Base-by-base conservation (phyloP, 2,113 vertebrate species). In the Antennarius striatus region DNA sequence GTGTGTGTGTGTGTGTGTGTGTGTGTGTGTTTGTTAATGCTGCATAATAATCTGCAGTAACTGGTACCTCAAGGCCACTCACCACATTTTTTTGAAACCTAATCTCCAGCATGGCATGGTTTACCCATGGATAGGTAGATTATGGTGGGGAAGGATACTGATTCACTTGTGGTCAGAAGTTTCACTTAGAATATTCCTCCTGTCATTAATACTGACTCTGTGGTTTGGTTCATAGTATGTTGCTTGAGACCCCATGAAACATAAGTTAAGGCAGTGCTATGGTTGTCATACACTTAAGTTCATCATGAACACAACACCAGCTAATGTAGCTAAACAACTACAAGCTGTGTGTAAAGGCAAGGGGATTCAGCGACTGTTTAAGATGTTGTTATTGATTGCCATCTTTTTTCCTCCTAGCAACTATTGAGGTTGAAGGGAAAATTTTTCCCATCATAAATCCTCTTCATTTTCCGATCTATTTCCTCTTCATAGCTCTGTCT, bases 371-470 rank as follows among this genome's bases (percentile, higher is more conserved):
- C 43, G 54, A 32, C 70, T 68, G 58, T 84, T 84, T 87, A 81
- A 88, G 86, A 82, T 90, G 86, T 87, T 79, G 84, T 76, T 92
- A 90, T 90, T 89, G 89, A 91, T 91, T 52, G 51, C 67, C 71
- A 70, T 85, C 70, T 63, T 28, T 86, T 88, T 85, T 82, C 71
- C 71, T 90, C 69, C 83, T 77, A 81, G 79, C 82, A 88, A 90
- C 86, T 91, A 89, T 89, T 85, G 80, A 72, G 84, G 85, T 82
- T 88, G 88, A 91, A 90, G 79, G 82, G 75, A 59, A 72, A 84
- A 16, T 2, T 16, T 76, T 59, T 79, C 59, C 73, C 47, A 58
- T 68, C 63, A 53, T 88, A 85, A 88, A 91, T 88, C 67, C 69
- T 79, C 57, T 81, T 80, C 63, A 55, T 56, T 67, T 75, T 76